These are phyloP conservation scores for Anthrax anthrax DNA, from an alignment of 2,888 invertebrate genomes.

Conservation along the genomic window DNA sequence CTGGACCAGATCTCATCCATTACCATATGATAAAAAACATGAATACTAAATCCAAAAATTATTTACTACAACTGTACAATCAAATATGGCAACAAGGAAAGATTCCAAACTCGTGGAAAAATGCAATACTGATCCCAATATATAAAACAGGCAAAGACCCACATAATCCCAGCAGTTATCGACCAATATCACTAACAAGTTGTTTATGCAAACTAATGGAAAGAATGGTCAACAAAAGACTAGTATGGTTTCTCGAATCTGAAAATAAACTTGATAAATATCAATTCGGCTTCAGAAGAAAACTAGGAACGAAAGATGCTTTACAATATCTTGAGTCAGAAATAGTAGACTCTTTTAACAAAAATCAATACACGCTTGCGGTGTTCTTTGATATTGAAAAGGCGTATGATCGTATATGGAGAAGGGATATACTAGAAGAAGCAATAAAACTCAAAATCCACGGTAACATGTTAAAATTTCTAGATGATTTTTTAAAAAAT, in stretches of 20 bases:
- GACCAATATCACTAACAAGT: background rate
- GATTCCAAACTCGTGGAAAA: background rate
- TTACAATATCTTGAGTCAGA: background rate
- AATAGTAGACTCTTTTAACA: background rate
- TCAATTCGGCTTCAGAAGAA: background rate
- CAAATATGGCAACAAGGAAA: background rate
- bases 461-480: background rate
- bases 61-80: no score
- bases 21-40: background rate
- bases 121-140: background rate
- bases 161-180: background rate
- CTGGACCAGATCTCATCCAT: background rate
- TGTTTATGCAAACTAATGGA: background rate
- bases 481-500: background rate
- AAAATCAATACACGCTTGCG: background rate
- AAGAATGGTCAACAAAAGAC: background rate
- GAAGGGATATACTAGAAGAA: background rate
- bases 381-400: slow-evolving; percentile 1
- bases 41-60: background rate
- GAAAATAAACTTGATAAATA: background rate
- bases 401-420: background rate
- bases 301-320: background rate
- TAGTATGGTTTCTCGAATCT: background rate
- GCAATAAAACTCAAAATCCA: background rate
- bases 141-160: background rate